Conservation (phyloP, 1,140 invertebrate genomes). For the Aphidius ervi region DNA sequence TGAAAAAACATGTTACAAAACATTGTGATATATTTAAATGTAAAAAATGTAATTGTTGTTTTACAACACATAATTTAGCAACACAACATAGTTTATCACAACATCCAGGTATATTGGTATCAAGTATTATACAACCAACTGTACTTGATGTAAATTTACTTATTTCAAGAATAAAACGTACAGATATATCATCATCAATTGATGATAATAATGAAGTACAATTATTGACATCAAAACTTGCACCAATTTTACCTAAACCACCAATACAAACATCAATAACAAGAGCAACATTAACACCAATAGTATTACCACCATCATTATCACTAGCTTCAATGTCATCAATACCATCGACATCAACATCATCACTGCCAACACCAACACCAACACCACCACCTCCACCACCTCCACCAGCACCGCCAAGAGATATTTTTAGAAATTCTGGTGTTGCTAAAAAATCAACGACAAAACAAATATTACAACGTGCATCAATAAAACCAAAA, state of each 20-base stretch:
- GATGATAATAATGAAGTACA: background rate
- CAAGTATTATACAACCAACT: too few relatives aligned
- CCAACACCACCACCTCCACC: too few relatives aligned
- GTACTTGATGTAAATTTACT: too few relatives aligned
- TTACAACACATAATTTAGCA: conserved; percentile 25
- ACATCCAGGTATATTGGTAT: conserved; percentile 29
- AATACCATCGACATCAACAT: too few relatives aligned
- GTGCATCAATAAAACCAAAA: conserved; percentile 23
- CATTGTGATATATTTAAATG: conserved; percentile 42
- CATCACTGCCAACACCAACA: too few relatives aligned
- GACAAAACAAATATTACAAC: conserved; percentile 26
- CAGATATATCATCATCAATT: background rate
- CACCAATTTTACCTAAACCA: too few relatives aligned
- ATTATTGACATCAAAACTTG: too few relatives aligned
- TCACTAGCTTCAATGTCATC: too few relatives aligned
- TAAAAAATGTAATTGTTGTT: conserved; percentile 38
- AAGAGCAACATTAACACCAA: too few relatives aligned
- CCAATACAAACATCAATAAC: too few relatives aligned
- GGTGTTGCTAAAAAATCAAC: conserved; percentile 47
- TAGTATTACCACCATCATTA: too few relatives aligned
- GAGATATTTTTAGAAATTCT: conserved; percentile 19
- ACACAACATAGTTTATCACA: conserved; percentile 26
- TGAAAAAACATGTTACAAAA: conserved; percentile 38
- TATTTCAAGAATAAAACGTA: conserved; percentile 3
- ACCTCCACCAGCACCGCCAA: background rate